A percentile compares a stretch with the other conserved stretches of the same genome.
Conservation (phyloP, 2,888 invertebrate genomes). For the Coleophora deauratella region DNA sequence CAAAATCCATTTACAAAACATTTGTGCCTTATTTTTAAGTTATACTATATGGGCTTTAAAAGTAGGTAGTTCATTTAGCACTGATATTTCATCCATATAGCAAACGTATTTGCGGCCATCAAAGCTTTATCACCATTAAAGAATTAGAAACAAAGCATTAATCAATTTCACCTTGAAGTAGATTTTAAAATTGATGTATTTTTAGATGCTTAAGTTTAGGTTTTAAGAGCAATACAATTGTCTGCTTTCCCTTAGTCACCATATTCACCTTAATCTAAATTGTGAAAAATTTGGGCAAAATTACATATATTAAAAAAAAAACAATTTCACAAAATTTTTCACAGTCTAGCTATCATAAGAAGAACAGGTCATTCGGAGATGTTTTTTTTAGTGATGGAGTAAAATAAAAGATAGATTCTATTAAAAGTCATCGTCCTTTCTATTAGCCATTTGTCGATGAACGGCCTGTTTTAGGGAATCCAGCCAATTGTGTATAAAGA, state of each 20-base stretch:
- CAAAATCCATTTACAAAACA: constrained; percentile 22
- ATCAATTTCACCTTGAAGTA: not conserved
- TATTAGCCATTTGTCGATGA: too few relatives aligned
- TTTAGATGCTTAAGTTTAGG: constrained; percentile 62
- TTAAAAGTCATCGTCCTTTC: not conserved
- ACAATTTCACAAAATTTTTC: too few relatives aligned
- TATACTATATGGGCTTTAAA: constrained; percentile 4
- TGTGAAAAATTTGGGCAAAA: constrained; percentile 7
- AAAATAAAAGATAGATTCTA: not conserved
- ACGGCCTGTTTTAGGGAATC: constrained; percentile 19
- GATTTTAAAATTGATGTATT: not conserved
- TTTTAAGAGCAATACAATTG: constrained; percentile 44
- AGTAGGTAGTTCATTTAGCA: constrained; percentile 19
- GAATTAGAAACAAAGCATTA: constrained; percentile 1
- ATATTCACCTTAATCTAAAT: too few relatives aligned
- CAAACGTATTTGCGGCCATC: too few relatives aligned
- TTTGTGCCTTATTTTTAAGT: constrained; percentile 23
- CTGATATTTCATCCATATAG: constrained; percentile 13
- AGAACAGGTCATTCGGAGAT: too few relatives aligned
- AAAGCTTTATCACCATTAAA: too few relatives aligned
- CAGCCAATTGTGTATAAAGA: constrained; percentile 37
- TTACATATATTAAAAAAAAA: constrained; percentile 7
- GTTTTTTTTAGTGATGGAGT: not conserved
- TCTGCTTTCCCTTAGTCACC: constrained; percentile 27
- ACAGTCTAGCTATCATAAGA: too few relatives aligned